A percentile compares a stretch with the other conserved stretches of the same genome.
phyloP scores from a whole-genome alignment of 2,797 vertebrate genomes.

The Botia kubotai region DNA sequence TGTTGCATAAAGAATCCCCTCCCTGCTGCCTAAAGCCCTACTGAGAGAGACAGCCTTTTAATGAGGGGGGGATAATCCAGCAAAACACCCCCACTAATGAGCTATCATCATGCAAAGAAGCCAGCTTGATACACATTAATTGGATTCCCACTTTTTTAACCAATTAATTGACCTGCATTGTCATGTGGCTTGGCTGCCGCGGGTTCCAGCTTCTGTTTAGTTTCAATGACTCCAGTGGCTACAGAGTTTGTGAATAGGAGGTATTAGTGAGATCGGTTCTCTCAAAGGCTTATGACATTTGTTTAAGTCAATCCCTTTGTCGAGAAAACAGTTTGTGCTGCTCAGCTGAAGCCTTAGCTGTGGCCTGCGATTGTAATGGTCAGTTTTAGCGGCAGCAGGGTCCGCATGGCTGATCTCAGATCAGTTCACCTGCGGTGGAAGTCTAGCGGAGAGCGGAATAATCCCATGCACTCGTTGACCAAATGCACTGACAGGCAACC shows the following conservation, averaged over 20 bases:
- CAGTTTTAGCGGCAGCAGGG: conserved; percentile 88
- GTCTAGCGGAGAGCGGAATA: conserved; percentile 74
- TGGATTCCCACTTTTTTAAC: conserved; percentile 91
- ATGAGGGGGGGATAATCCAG: conserved; percentile 83
- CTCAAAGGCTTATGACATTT: conserved; percentile 96
- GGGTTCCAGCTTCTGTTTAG: conserved; percentile 73
- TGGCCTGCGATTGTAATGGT: conserved; percentile 83
- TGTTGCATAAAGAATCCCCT: conserved; percentile 86
- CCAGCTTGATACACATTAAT: conserved; percentile 92
- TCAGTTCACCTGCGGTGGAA: conserved; percentile 73
- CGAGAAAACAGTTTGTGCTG: conserved; percentile 89
- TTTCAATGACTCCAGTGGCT: conserved; percentile 84
- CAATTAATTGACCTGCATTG: conserved; percentile 90
- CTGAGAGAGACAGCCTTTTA: conserved; percentile 87
- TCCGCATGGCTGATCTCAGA: conserved; percentile 72
- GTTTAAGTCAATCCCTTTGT: conserved; percentile 90
- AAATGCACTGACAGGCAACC: conserved; percentile 72
- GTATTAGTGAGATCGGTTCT: conserved; percentile 89
- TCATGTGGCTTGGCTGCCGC: conserved; percentile 83
- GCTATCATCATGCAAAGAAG: conserved; percentile 89
- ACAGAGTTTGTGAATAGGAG: conserved; percentile 83
- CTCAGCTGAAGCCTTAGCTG: conserved; percentile 90
- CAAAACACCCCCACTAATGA: conserved; percentile 85
- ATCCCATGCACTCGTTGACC: conserved; percentile 78
- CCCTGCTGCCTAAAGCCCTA: conserved; percentile 76